Evolutionary conservation across 2,888 invertebrate species (phyloP), one percentile per base, ranked within the genome.

Genomic region (Mythimna impura): DNA sequence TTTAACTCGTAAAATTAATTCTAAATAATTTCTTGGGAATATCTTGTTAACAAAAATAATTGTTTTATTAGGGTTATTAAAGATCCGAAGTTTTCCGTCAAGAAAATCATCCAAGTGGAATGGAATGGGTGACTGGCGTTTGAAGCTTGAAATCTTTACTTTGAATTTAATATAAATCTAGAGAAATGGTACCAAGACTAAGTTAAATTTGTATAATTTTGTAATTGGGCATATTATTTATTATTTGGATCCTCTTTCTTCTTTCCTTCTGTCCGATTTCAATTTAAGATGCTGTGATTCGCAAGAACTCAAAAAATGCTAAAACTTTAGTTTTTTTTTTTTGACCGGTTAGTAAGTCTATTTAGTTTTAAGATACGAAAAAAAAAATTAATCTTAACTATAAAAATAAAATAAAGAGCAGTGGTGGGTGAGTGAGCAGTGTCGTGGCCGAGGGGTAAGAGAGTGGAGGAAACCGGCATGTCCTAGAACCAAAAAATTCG

Each of bases 41-140:
- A 61, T 62, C 47, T 67, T 61, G 22, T 68, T 47, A 55, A 12
- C 65, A 69, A 70, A 63, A 80, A 75, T 71, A 12, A 67, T 67
- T 79, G 58, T 73, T 77, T 60, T 65, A 81, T 77, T 61, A 70
- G 36, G 66, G 66, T 77, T 67, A 64, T 77, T 63, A 66, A 66
- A 69, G 63, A 71, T 64, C 25, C 43, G 30, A 80, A 66, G 57
- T 69, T 81, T 69, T 52, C 64, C 63, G 50, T 64, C 43, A 34
- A 60, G 72, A 73, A 80, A 70, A 57, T 61, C 52, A 67, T 54
- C 34, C 22, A 22, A 81, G 74, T 0, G 66, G 17, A 81, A 71
- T 43, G 60, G 6, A 74, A 73, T 69, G 68, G 71, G 52, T 66
- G 55, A 63, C 17, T 81, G 66, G 30, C 65, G 57, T 78, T 69